Evolutionary conservation across 1,140 invertebrate genomes (phyloP), one percentile per base, ranked within the genome.

Genomic region (Sitophilus oryzae): DNA sequence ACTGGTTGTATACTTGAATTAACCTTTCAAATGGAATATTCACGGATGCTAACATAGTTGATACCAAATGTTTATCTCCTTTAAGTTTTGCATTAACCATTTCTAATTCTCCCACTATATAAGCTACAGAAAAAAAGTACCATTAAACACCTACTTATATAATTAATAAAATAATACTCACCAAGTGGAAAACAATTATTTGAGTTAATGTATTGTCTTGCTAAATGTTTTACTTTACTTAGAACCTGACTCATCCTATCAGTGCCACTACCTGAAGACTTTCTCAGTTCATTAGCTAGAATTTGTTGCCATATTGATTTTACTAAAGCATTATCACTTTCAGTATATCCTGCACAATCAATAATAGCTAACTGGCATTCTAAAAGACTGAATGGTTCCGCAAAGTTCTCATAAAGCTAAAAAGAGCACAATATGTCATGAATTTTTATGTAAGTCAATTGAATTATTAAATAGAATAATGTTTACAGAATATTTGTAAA

Each of bases 281-380:
- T 77, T 14, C 77, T 68, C 2, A 68, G 64, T 72, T 81, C 80
- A 48, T 77, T 75, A 18, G 80, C 73, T 38, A 89, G 79, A 25
- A 89, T 88, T 65, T 88, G 84, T 34, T 79, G 81, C 88, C 88
- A 90, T 53, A 89, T 88, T 36, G 80, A 82, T 67, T 90, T 84
- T 22, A 89, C 82, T 2, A 90, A 71, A 56, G 85, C 71, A 37
- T 65, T 65, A 0, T 85, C 79, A n/a, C 36, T 41, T 0, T 85
- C 79, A 59, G 86, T 85, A 70, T 91, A 86, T 19, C 86, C 86
- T 1, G 88, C 86, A 64, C 88, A 91, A 58, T 91, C 86, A 21
- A 93, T 82, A 60, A 93, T 91, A 0, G 86, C 84, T 35, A 93
- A 72, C 73, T 92, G 88, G 67, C 87, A 90, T 72, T 91, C 88